Evolutionary conservation across 2,113 vertebrate genomes (phyloP).

Genomic region (Saguinus imperator): DNA sequence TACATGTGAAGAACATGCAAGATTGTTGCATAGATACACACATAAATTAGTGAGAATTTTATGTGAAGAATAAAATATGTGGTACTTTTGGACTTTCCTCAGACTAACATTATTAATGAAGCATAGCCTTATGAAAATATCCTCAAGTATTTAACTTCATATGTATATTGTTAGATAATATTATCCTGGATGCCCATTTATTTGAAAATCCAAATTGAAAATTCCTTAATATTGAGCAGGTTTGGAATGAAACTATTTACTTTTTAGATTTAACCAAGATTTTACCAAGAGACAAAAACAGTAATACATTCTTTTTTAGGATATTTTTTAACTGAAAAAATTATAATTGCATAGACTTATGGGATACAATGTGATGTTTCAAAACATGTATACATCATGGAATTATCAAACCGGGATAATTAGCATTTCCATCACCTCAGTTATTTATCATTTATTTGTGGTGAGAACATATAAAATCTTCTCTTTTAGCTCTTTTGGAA

Average conservation of each 20-base stretch:
- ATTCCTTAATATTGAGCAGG: neutral
- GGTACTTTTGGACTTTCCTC: neutral
- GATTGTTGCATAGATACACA: no score
- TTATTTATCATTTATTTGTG: no score
- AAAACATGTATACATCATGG: no score
- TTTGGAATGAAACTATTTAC: neutral
- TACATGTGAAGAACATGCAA: no score
- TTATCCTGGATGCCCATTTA: neutral
- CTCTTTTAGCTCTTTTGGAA: no score
- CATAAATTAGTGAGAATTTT: neutral
- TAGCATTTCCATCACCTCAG: no score
- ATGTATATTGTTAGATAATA: neutral
- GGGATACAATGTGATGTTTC: no score
- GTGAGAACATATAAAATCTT: no score
- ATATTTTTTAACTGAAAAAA: no score
- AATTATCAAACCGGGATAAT: no score
- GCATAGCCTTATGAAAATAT: neutral
- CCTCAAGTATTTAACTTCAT: neutral
- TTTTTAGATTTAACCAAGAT: neutral
- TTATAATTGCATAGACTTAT: no score
- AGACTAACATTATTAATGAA: neutral
- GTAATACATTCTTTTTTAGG: no score
- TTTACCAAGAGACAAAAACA: neutral
- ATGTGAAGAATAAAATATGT: neutral
- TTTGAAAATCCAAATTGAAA: neutral